Evolutionary conservation across 2,113 vertebrate species (phyloP).

Genomic region (rabbit (Oryctolagus cuniculus)): DNA sequence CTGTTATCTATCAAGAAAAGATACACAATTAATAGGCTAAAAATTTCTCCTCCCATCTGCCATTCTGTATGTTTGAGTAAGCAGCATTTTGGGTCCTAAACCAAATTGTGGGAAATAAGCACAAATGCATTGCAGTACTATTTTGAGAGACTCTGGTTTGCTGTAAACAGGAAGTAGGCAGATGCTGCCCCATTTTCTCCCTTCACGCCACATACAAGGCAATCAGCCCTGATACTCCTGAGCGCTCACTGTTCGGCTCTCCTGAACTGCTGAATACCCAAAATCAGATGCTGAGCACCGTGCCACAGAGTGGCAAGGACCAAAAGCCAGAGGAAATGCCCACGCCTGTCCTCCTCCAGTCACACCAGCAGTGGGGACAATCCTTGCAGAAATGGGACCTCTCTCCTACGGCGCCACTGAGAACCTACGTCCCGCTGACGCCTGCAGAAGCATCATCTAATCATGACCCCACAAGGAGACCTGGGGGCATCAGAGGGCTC

Average conservation of each 20-base stretch:
- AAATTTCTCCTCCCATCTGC: constrained; percentile 47
- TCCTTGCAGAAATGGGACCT: not conserved
- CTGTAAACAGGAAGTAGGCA: not conserved
- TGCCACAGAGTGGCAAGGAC: not conserved
- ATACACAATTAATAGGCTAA: constrained; percentile 66
- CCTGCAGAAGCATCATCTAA: not conserved
- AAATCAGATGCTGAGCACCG: not conserved
- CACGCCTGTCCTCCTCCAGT: not conserved
- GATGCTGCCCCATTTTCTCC: not conserved
- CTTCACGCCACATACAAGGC: not conserved
- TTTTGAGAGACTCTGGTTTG: not conserved
- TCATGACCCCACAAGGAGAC: not conserved
- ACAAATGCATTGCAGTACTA: not conserved
- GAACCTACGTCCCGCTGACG: not conserved
- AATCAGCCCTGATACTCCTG: not conserved
- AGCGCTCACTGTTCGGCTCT: not conserved
- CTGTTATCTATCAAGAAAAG: constrained; percentile 46
- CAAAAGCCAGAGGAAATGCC: not conserved
- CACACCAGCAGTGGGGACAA: not conserved
- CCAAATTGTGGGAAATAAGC: not conserved
- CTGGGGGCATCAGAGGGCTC: not conserved
- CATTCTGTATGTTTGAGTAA: constrained; percentile 58
- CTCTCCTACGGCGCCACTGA: not conserved
- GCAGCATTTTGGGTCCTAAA: constrained; percentile 6
- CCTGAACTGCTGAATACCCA: not conserved